Base-by-base conservation (phyloP, 2,888 invertebrate genomes). In the Alviniconcha strummeri region DNA sequence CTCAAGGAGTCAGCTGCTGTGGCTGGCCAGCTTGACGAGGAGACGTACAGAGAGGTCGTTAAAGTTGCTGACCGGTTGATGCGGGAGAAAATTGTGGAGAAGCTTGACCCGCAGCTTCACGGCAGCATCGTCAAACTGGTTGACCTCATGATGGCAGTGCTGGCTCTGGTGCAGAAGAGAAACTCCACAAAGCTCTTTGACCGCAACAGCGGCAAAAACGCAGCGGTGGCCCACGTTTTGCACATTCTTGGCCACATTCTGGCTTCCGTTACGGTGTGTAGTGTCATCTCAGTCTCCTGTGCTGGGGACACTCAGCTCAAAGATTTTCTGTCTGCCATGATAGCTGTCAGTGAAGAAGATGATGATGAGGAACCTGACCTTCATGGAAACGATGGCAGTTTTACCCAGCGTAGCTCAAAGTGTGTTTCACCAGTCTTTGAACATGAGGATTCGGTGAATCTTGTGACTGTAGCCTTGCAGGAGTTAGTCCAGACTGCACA, bases 161-260 rank as follows among this genome's bases (percentile, higher is more conserved):
- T 81, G 36, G 57, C 15, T 7, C 52, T 81, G 56, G 71, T 81
- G 69, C 72, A 81, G 52, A 57, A 17, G 52, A 72, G 81, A 17
- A 17, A 52, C 36, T 60, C 60, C 74, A 81, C 74, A 9, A 71
- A 81, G 8, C 60, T 60, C 72, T 74, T 67, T 36, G 64, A 60
- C 60, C 81, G 57, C 81, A 52, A 36, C 5, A 74, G 74, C 54
- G 56, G 81, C 17, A 57, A 36, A 60, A 60, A 7, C 5, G 57
- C 52, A 5, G 78, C 78, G 60, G 55, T 80, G 71, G 15, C 80
- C 4, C 6, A 60, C 19, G 80, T 80, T 19, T n/a, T 80, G 5
- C 71, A 54, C 7, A 69, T 80, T 11, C 69, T 71, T 17, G 71
- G 74, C 5, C 81, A 74, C 74, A 71, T 81, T 36, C 57, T 81